Percentiles rank a stretch among this genome's conserved stretches.
Evolutionary conservation across 2,113 vertebrate genomes (phyloP).

Genomic region (Campylomormyrus numenius): DNA sequence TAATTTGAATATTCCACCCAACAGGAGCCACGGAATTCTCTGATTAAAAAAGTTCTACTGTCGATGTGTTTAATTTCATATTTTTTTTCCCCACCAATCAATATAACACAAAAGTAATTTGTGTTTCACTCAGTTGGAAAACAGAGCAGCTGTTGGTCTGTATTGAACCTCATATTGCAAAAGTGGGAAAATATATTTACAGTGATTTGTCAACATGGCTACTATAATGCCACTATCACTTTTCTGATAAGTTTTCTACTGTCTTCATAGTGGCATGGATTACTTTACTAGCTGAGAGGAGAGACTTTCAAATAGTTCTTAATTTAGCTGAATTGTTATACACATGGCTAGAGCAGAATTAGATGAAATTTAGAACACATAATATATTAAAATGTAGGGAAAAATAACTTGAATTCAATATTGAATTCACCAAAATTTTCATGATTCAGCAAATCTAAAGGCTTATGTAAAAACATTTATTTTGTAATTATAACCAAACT

Average conservation of each 20-base stretch:
- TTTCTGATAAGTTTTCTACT: background rate
- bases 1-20: background rate
- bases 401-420: background rate
- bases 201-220: background rate
- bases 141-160: background rate
- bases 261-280: background rate
- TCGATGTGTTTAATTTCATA: background rate
- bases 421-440: background rate
- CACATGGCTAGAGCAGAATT: background rate
- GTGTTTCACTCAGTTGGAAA: background rate
- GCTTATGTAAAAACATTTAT: slow-evolving; percentile 3
- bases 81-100: background rate
- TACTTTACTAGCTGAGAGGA: background rate
- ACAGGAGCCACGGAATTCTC: background rate
- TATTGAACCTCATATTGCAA: background rate
- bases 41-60: background rate
- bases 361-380: background rate
- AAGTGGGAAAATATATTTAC: background rate
- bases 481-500: slow-evolving; percentile 7
- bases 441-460: background rate
- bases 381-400: background rate
- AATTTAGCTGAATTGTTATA: background rate
- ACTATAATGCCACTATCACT: background rate
- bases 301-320: background rate
- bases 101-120: background rate